Conservation (phyloP, 2,113 vertebrate species). For the Callionymus lyra region DNA sequence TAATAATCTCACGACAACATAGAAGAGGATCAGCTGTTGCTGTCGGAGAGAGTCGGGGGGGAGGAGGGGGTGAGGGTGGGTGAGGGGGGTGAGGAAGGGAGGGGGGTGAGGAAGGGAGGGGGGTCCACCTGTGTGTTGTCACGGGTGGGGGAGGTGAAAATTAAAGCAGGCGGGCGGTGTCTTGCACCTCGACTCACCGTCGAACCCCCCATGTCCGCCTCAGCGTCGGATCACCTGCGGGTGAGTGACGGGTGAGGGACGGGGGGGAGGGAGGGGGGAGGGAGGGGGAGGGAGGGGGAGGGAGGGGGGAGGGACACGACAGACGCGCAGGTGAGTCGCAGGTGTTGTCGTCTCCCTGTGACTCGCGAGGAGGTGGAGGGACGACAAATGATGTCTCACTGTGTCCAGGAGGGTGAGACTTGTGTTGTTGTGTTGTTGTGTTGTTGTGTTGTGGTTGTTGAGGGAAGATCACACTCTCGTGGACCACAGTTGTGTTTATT, state of each 20-base stretch:
- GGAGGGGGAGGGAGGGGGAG: slow-evolving; percentile 5
- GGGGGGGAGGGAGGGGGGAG: slow-evolving; percentile 7
- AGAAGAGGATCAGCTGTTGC: no score
- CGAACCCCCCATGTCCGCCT: slow-evolving; percentile 23
- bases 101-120: slow-evolving; percentile 17
- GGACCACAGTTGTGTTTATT: no score
- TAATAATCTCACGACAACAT: no score
- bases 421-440: no score
- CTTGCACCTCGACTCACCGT: slow-evolving; percentile 56
- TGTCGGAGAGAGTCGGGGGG: no score
- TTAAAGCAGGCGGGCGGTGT: slow-evolving; percentile 59
- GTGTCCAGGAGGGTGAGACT: slow-evolving; percentile 22
- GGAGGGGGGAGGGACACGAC: slow-evolving; percentile 14
- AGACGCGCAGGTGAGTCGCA: slow-evolving; percentile 51
- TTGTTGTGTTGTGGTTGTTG: no score
- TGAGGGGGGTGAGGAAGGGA: no score
- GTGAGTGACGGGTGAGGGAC: slow-evolving; percentile 9
- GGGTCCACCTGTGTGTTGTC: slow-evolving; percentile 44
- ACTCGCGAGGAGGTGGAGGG: slow-evolving; percentile 37
- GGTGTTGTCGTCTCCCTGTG: slow-evolving; percentile 37
- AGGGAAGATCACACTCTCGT: no score
- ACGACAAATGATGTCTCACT: no score
- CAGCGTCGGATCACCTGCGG: slow-evolving; percentile 18
- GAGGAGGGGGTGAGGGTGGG: no score
- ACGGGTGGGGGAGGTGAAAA: slow-evolving; percentile 64